Evolutionary conservation across 2,113 vertebrate genomes (phyloP), one percentile per base, ranked within the genome.

Genomic region (Oryzias woworae): DNA sequence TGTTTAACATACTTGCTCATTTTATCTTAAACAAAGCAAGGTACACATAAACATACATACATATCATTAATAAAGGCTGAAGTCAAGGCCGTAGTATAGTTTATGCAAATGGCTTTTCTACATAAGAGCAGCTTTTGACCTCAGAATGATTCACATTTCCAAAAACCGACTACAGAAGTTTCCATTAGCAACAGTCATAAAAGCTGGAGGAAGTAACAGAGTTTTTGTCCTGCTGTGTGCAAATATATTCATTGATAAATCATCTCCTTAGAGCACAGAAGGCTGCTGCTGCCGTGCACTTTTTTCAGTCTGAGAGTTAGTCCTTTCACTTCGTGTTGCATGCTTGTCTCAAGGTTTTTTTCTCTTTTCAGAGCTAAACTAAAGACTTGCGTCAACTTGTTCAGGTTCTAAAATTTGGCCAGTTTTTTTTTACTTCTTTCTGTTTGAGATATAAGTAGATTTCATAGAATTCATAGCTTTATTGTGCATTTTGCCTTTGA

Each of bases 121-220:
- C 28, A 53, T 7, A 53, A 41, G 24, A 44, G 36, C 36, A 22
- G 56, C 20, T 1, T 20, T 46, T 70, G 75, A 81, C 71, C 60
- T 76, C 62, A 69, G 17, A 62, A 24, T 76, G 54, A 76, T 60
- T 81, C 73, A 79, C 46, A 17, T 73, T 79, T 78, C 73, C 80
- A 36, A 36, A 36, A 36, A 58, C 8, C 59, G 10, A 60, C 60
- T 18, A 5, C 43, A 53, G 46, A 46, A 58, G 53, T 66, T 77
- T 62, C 44, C 55, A 50, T 43, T 78, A 55, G 16, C 7, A 59
- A 28, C 58, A 62, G 23, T 72, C 63, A 18, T 73, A 52, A 69
- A 56, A 44, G n/a, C 18, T 14, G 17, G 31, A 53, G 43, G 28
- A 55, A 49, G 43, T 63, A 62, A 69, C 57, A 79, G 49, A 52